Base-by-base conservation (phyloP, 2,113 vertebrate genomes). In the Herpetotheres cachinnans region DNA sequence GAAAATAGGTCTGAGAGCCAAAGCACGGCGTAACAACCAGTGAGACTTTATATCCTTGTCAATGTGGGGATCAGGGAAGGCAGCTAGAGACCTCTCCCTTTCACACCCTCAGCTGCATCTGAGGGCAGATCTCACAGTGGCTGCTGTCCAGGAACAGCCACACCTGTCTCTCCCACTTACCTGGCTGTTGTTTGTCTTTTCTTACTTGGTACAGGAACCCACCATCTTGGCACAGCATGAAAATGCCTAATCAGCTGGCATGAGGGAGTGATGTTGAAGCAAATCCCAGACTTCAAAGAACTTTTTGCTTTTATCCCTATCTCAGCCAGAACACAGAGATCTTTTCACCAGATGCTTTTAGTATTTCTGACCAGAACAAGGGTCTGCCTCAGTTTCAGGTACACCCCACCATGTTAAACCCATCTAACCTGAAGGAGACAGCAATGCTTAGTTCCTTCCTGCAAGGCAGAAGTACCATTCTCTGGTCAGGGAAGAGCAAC, bases 21-120 rank as follows among this genome's bases (percentile, higher is more conserved):
- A 16, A 36, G 8, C 0, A 0, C 5, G 42, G 61, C 10, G 2
- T 9, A 46, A 17, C 3, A 4, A 34, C 0, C 0, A 8, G 52
- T 0, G 24, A 49, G 22, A 3, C 44, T 19, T 19, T 7, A 5
- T 4, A 8, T 7, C 78, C 49, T 69, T 6, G 46, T 3, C 4
- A 4, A 1, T 0, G 0, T 6, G 5, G 58, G 44, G 71, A 8
- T 32, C 13, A 1, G 0, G 1, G 66, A 6, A 40, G 26, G 44
- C 47, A 10, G 70, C 9, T 10, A 26, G 58, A 38, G 46, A 20
- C 50, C 73, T 38, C 67, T 91, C 46, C 86, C 74, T 47, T 26
- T 3, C 42, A 8, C 80, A 24, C 58, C 91, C 26, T 19, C 0
- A 6, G 72, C 72, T n/a, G 42, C 19, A 6, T 36, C 46, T 0